Percentiles rank a stretch among this genome's conserved stretches.
Evolutionary conservation across 2,797 vertebrate genomes (phyloP).

Genomic region (Lithobates sylvaticus): DNA sequence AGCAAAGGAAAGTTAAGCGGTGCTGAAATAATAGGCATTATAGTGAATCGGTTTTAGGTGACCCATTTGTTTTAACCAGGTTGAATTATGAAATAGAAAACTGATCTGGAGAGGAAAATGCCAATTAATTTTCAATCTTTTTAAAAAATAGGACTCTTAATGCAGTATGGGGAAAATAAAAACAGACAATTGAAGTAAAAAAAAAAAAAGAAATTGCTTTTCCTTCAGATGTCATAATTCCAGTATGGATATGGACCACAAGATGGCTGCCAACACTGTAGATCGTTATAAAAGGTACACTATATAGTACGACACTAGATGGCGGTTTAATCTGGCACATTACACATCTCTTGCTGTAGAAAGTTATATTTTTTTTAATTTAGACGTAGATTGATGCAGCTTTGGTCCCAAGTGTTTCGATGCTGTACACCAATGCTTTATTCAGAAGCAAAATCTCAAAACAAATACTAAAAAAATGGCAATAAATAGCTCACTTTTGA

Average conservation of each 20-base stretch:
- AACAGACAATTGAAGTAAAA: too few species aligned
- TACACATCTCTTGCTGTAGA: conserved; percentile 4
- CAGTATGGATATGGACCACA: not conserved
- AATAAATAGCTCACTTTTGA: conserved; percentile 47
- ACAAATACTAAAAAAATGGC: conserved; percentile 15
- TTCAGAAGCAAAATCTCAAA: conserved; percentile 27
- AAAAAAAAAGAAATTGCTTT: too few species aligned
- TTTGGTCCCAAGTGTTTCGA: conserved; percentile 73
- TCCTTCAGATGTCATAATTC: not conserved
- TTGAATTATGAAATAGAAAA: too few species aligned
- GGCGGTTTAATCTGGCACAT: conserved; percentile 33
- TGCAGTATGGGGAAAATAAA: too few species aligned
- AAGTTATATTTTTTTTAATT: conserved; percentile 11
- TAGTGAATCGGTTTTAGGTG: too few species aligned
- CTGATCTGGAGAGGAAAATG: too few species aligned
- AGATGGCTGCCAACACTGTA: not conserved
- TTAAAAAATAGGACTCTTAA: too few species aligned
- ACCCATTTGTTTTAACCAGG: too few species aligned
- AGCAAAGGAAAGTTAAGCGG: too few species aligned
- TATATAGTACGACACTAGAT: not conserved
- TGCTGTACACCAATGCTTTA: conserved; percentile 60
- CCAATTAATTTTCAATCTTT: too few species aligned
- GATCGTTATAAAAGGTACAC: not conserved
- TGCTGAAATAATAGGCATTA: too few species aligned
- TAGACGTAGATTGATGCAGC: conserved; percentile 46